Percentiles rank a stretch among this genome's conserved stretches.
phyloP scores from a whole-genome alignment of 2,888 invertebrate species.

The Eumerus sabulonum region DNA sequence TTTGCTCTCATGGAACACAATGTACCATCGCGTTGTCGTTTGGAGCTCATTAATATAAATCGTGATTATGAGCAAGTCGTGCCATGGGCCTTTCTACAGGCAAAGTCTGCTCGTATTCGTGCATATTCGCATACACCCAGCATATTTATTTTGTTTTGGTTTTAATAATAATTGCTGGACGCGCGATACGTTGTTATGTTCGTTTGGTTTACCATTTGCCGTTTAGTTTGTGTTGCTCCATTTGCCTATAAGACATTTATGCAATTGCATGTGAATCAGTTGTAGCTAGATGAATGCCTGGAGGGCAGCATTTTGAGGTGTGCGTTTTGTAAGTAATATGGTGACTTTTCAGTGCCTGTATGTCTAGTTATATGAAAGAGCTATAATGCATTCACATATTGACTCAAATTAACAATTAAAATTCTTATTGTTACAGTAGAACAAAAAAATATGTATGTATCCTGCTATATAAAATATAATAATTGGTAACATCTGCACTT shows the following conservation, averaged over 20 bases:
- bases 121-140: conserved; percentile 13
- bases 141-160: conserved; percentile 66
- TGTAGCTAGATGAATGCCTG: conserved; percentile 55
- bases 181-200: conserved; percentile 64
- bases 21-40: conserved; percentile 66
- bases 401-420: conserved; percentile 27
- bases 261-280: conserved; percentile 65
- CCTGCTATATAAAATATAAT: no score
- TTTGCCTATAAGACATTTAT: conserved; percentile 56
- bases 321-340: conserved; percentile 64
- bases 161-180: conserved; percentile 68
- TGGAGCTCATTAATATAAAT: conserved; percentile 72
- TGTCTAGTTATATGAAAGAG: no score
- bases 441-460: conserved; percentile 15
- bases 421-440: conserved; percentile 39
- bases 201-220: conserved; percentile 19
- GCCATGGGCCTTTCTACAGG: conserved; percentile 69
- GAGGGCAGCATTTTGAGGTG: conserved; percentile 57
- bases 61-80: conserved; percentile 71
- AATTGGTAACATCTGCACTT: no score
- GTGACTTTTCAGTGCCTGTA: conserved; percentile 61
- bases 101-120: conserved; percentile 31
- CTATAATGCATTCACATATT: no score
- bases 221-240: conserved; percentile 58
- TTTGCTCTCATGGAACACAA: conserved; percentile 25